Conservation (phyloP, 2,797 vertebrate species). For the Columba guinea region DNA sequence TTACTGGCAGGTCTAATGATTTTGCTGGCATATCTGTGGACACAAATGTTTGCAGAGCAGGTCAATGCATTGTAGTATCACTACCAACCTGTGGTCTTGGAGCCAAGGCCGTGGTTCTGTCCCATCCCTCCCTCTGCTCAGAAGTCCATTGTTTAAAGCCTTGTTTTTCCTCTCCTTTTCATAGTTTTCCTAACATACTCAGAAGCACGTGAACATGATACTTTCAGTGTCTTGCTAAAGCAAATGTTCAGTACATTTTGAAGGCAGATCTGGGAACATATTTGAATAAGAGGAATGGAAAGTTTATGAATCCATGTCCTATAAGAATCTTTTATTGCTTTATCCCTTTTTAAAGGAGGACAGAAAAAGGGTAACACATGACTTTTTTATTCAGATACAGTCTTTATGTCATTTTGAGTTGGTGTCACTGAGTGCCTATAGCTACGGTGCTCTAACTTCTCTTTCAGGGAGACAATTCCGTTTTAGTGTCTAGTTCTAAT, state of each 20-base stretch:
- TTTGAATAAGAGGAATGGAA: background rate
- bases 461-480: background rate
- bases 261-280: background rate
- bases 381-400: background rate
- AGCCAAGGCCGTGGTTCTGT: background rate
- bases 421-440: background rate
- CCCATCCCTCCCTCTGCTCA: background rate
- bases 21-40: background rate
- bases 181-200: background rate
- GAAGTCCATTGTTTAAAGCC: background rate
- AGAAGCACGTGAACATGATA: background rate
- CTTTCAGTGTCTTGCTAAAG: background rate
- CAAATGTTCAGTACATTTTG: background rate
- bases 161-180: background rate
- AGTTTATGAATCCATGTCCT: background rate
- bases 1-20: background rate
- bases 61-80: background rate
- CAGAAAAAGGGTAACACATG: background rate
- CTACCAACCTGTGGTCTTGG: background rate
- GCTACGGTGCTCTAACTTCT: background rate
- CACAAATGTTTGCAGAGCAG: background rate
- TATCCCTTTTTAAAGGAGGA: background rate
- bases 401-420: background rate
- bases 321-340: background rate
- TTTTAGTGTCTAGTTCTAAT: background rate